Base-by-base conservation (phyloP, 2,797 vertebrate species). In the Amphiprion clarkii region DNA sequence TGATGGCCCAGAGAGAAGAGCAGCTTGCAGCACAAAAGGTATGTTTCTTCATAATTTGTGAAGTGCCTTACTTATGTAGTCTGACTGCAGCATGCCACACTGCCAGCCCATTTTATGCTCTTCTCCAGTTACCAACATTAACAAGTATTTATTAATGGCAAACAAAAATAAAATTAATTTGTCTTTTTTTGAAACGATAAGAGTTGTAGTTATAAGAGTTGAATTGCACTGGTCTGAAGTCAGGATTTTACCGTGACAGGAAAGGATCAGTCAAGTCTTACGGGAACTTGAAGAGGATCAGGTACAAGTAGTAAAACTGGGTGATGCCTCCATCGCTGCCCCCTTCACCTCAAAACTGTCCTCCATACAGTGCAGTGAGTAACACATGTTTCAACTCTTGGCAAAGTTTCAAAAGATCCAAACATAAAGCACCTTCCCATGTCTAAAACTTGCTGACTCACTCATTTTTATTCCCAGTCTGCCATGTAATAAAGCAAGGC, bases 321-420 rank as follows among this genome's bases (percentile, higher is more conserved):
- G 98, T 0, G 98, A 99, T 0, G 98, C 98, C 90, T 99, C 98
- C 76, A 99, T 99, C 0, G 98, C 98, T 0, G 98, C 98, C 0
- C 98, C 98, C 3, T 99, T 99, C 83, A 99, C 98, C 68, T 99
- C 97, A 68, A 99, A 99, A 79, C 96, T 99, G 3, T 99, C 98
- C 0, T 99, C 98, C 56, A 99, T 99, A 87, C 97, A 99, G 86
- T 99, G 98, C 95, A 99, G 98, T 99, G 87, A 98, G 98, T 94
- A 73, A 33, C 4, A 31, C 21, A 21, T 19, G 0, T 69, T 59
- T 72, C 3, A 62, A 7, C 4, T 64, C 0, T 58, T 52, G 1
- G 57, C 8, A 56, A 19, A 55, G 14, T 73, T 64, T 21, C 5
- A n/a, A 58, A 68, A 61, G 31, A 48, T 48, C 19, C 17, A n/a